Percentiles rank a stretch among this genome's conserved stretches.
Conservation (phyloP, 1,140 invertebrate species). For the Drosophila sulfurigaster region DNA sequence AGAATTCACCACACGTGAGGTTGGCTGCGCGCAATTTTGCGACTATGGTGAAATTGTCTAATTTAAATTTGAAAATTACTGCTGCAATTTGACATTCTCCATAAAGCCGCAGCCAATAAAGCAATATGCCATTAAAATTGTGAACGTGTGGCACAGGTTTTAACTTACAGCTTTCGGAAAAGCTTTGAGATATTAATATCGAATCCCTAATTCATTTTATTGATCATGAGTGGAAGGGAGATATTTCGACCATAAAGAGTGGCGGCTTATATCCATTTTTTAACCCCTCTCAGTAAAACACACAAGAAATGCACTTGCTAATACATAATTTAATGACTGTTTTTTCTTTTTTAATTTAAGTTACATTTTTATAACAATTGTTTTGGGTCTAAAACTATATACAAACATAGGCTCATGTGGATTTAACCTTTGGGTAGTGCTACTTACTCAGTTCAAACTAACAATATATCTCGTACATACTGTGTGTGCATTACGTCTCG, state of each 20-base stretch:
- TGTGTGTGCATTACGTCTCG: conserved; percentile 45
- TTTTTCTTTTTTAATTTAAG: conserved; percentile 73
- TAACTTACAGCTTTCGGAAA: too few species aligned
- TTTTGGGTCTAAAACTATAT: conserved; percentile 74
- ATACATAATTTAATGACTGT: conserved; percentile 79
- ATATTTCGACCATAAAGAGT: too few species aligned
- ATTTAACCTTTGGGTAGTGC: conserved; percentile 49
- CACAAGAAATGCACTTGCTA: conserved; percentile 72
- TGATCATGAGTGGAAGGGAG: too few species aligned
- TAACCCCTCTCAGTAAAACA: neutral
- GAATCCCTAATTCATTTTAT: too few species aligned
- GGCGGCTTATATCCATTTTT: too few species aligned
- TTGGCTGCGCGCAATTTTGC: neutral
- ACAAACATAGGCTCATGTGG: conserved; percentile 73
- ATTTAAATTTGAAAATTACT: neutral
- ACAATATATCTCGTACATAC: conserved; percentile 44
- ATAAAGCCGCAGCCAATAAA: too few species aligned
- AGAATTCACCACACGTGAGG: neutral
- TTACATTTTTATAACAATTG: conserved; percentile 76
- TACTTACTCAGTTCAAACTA: conserved; percentile 58
- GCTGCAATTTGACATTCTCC: neutral
- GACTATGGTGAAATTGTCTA: neutral
- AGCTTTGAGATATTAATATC: too few species aligned
- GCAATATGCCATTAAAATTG: too few species aligned
- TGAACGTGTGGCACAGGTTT: too few species aligned